phyloP scores from a whole-genome alignment of 2,113 vertebrate genomes.

The Ovis canadensis region DNA sequence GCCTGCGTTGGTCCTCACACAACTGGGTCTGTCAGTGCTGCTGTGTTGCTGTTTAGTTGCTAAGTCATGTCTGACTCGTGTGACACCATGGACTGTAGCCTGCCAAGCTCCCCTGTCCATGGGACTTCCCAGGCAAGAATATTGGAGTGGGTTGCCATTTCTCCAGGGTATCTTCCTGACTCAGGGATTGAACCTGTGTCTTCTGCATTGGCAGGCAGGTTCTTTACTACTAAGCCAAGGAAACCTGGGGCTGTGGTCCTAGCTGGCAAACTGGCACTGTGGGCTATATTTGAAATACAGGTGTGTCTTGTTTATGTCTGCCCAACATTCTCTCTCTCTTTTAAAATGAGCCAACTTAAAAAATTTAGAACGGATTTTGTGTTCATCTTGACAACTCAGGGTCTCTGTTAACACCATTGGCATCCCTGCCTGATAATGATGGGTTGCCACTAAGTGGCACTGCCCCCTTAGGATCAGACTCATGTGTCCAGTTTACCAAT shows the following conservation, averaged over 20 bases:
- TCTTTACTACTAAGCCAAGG: background rate
- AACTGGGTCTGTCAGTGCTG: background rate
- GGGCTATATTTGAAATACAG: background rate
- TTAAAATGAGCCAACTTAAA: background rate
- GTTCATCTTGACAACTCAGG: background rate
- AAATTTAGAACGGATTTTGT: background rate
- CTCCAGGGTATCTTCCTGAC: background rate
- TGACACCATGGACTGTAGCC: background rate
- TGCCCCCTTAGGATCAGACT: background rate
- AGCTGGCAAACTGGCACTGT: background rate
- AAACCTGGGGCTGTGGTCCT: background rate
- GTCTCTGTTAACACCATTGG: background rate
- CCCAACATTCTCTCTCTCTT: background rate
- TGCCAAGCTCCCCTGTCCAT: background rate
- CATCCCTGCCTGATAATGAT: background rate
- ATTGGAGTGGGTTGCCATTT: background rate
- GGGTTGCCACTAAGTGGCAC: background rate
- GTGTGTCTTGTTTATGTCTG: background rate
- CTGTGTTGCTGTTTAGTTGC: background rate
- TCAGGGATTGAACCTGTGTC: background rate
- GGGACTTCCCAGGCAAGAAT: background rate
- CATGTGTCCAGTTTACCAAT: background rate
- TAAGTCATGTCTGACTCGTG: background rate
- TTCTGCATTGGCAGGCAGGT: background rate
- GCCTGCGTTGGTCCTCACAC: background rate